Percentiles rank a stretch among this genome's conserved stretches.
Conservation (phyloP, 2,797 vertebrate genomes). For the Chlorospingus semifuscus region DNA sequence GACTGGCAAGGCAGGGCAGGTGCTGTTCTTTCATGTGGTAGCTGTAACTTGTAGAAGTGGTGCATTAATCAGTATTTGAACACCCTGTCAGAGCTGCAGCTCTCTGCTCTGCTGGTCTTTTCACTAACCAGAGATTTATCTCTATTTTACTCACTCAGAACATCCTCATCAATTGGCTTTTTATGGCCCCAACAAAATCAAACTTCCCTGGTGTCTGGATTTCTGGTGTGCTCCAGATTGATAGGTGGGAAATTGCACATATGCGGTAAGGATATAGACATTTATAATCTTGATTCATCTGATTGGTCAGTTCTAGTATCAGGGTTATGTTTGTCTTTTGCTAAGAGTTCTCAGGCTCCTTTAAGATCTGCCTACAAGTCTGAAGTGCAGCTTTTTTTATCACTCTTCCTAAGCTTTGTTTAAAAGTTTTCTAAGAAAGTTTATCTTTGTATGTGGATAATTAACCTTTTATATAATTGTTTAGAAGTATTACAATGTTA, state of each 20-base stretch:
- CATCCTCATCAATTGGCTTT: background rate
- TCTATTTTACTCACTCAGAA: background rate
- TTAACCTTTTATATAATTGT: background rate
- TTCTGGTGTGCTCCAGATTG: background rate
- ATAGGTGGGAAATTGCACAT: background rate
- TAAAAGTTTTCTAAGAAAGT: background rate
- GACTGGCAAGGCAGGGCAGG: background rate
- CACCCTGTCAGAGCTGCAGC: background rate
- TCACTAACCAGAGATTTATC: background rate
- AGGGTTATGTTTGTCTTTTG: background rate
- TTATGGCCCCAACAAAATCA: background rate
- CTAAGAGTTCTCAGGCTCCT: background rate
- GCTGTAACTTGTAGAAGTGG: background rate
- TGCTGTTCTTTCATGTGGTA: background rate
- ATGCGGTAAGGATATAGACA: background rate
- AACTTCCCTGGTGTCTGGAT: background rate
- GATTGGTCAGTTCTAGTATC: background rate
- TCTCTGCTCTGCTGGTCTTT: background rate
- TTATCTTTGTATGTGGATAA: background rate
- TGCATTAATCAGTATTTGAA: background rate
- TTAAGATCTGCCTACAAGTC: background rate
- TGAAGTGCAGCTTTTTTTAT: background rate
- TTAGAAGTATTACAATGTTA: background rate
- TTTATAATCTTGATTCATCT: background rate
- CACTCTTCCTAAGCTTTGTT: background rate